Evolutionary conservation across 2,888 invertebrate genomes (phyloP), one percentile per base, ranked within the genome.

Genomic region (Yponomeuta sedellus): DNA sequence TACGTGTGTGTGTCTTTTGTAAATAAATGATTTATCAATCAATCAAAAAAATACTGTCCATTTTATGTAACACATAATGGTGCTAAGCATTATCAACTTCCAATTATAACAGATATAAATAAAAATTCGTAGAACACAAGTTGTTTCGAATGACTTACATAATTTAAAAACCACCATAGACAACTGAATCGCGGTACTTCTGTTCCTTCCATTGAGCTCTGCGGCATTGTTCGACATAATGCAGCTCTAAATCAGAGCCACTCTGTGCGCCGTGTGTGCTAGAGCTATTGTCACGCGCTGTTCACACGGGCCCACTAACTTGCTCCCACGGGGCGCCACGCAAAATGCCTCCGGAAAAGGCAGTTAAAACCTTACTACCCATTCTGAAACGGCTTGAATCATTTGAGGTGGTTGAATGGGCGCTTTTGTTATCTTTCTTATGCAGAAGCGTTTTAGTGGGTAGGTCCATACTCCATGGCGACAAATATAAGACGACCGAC

Each of bases 301-400:
- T 90, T 90, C 89, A 88, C 89, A 90, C 87, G 87, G 84, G 78
- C 83, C 83, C 80, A 85, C 85, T 81, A 81, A 83, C 80, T 77
- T 77, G 80, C 80, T 90, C 89, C 85, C 89, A 90, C 89, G 89
- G 78, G 44, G 44, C 44, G 44, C 44, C 44, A 52, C 44, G 72
- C 68, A 4, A 52, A 52, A 52, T 52, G 44, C 44, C 44, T 52
- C 44, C 16, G 44, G 44, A 52, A 52, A 52, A 52, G 16, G 44
- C 44, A 52, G 12, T 52, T 52, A 16, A 52, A 52, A 52, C 44
- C 16, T 52, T 52, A 52, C 44, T 16, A 16, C 44, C 44, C 16
- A 52, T 52, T 52, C 44, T 52, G 44, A 52, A 52, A 52, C 16
- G 44, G 16, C 44, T 52, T 52, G 44, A 52, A 52, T 52, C 16